Conservation (phyloP, 2,888 invertebrate genomes). For the Linnaemya tessellans region DNA sequence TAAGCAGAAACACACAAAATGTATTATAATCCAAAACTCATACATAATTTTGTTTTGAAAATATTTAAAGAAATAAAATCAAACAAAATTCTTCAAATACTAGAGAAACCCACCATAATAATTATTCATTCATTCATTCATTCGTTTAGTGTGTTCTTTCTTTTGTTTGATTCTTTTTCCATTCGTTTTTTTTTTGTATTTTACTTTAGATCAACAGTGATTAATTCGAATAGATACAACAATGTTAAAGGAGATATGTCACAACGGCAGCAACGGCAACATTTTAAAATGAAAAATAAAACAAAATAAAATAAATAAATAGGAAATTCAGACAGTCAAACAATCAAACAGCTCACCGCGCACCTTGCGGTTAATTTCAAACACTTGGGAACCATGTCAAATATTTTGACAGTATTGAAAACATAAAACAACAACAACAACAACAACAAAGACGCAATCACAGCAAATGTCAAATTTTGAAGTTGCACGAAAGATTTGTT, state of each 20-base stretch:
- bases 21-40: constrained; percentile 18
- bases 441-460: constrained; percentile 11
- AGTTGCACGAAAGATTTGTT: constrained; percentile 44
- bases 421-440: constrained; percentile 25
- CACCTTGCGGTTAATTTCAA: constrained; percentile 72
- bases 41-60: background rate
- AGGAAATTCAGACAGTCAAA: constrained; percentile 65
- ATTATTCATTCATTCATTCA: constrained; percentile 65
- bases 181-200: constrained; percentile 15
- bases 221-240: constrained; percentile 68
- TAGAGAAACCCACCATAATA: constrained; percentile 62
- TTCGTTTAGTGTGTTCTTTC: background rate
- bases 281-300: constrained; percentile 26
- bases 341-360: constrained; percentile 59
- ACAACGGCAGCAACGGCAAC: constrained; percentile 10
- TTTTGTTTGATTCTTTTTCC: constrained; percentile 14
- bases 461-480: constrained; percentile 62
- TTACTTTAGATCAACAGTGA: constrained; percentile 51
- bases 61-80: constrained; percentile 27
- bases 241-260: constrained; percentile 53
- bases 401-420: constrained; percentile 69
- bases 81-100: constrained; percentile 67
- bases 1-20: background rate
- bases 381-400: constrained; percentile 64
- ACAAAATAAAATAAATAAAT: constrained; percentile 25